A percentile compares a stretch with the other conserved stretches of the same genome.
Conservation (phyloP, 2,888 invertebrate genomes). For the Cephus rjabovi region DNA sequence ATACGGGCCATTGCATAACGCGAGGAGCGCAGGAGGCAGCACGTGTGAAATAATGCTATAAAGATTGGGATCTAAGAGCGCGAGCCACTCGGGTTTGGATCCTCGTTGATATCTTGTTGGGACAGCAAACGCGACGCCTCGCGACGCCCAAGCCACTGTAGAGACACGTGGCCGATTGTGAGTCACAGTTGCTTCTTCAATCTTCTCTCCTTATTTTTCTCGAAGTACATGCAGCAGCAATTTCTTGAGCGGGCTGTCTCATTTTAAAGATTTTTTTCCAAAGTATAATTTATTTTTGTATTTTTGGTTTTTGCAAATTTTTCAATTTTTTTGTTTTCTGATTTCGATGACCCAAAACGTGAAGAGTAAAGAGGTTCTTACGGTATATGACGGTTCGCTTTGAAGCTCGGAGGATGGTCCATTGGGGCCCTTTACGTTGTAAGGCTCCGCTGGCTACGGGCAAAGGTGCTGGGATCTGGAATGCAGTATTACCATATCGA, state of each 20-base stretch:
- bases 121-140: conserved; percentile 1
- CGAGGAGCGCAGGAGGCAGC: conserved; percentile 10
- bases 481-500: conserved; percentile 61
- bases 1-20: conserved; percentile 18
- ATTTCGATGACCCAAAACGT: neutral
- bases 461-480: conserved; percentile 35
- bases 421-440: neutral
- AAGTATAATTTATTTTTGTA: neutral
- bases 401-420: neutral
- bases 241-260: neutral
- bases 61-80: conserved; percentile 21
- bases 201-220: neutral
- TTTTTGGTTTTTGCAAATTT: neutral
- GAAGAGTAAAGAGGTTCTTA: neutral
- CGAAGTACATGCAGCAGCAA: neutral
- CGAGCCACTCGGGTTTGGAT: neutral
- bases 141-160: neutral
- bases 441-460: neutral
- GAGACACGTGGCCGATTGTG: neutral
- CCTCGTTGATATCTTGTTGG: neutral
- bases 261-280: neutral
- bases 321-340: neutral
- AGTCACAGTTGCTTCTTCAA: neutral
- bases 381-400: neutral
- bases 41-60: conserved; percentile 25